Percentiles rank a stretch among this genome's conserved stretches.
phyloP scores from a whole-genome alignment of 1,140 invertebrate genomes.

The Zaprionus kolodkinae region DNA sequence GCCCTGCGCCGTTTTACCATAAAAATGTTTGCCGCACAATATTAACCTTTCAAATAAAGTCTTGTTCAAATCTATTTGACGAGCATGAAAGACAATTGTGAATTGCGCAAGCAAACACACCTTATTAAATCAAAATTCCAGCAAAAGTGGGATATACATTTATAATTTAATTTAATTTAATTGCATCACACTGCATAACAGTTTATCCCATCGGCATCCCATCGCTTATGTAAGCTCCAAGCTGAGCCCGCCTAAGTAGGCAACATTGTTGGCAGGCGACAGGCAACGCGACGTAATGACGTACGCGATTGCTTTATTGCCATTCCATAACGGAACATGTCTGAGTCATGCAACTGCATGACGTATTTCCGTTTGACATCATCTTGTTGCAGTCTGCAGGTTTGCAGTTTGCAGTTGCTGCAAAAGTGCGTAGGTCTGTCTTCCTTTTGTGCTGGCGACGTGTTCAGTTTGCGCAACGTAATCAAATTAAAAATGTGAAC shows the following conservation, averaged over 20 bases:
- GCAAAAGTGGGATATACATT: not conserved
- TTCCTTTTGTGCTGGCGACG: not conserved
- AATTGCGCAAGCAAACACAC: constrained; percentile 2
- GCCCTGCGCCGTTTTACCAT: not conserved
- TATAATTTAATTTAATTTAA: not conserved
- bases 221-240: not conserved
- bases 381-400: not conserved
- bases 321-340: constrained; percentile 16
- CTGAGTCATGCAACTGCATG: constrained; percentile 12
- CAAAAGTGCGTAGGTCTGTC: not conserved
- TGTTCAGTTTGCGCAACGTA: constrained; percentile 5
- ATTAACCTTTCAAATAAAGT: constrained; percentile 67
- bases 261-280: constrained; percentile 22
- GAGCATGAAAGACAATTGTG: constrained; percentile 32
- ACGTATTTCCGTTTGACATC: constrained; percentile 34
- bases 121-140: no score
- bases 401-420: not conserved
- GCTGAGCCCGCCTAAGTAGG: not conserved
- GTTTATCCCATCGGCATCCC: not conserved
- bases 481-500: constrained; percentile 27
- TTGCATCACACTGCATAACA: not conserved
- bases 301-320: constrained; percentile 39
- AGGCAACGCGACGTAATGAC: constrained; percentile 26
- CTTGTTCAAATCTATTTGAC: constrained; percentile 51
- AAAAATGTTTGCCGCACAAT: constrained; percentile 36